Evolutionary conservation across 2,888 invertebrate genomes (phyloP).

Genomic region (Magallana nippona): DNA sequence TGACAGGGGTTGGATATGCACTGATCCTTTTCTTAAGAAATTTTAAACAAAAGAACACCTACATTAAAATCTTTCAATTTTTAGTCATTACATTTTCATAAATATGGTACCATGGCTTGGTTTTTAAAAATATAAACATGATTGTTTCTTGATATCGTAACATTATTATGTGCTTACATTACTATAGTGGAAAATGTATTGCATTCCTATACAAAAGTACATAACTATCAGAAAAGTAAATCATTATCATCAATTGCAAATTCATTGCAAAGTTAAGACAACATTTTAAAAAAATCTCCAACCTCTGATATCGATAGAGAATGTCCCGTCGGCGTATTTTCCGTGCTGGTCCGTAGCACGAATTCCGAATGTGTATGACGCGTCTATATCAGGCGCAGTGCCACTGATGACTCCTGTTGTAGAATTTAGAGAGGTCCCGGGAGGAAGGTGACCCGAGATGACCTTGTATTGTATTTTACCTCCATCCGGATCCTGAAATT

Average conservation of each 20-base stretch:
- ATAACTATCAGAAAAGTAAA: too few relatives aligned
- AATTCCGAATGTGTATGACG: conserved; percentile 62
- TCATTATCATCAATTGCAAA: too few relatives aligned
- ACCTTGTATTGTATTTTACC: conserved; percentile 56
- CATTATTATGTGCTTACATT: too few relatives aligned
- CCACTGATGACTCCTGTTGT: conserved; percentile 57
- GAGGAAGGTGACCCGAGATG: conserved; percentile 64
- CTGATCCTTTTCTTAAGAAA: conserved; percentile 55
- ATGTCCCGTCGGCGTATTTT: conserved; percentile 63
- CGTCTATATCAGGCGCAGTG: conserved; percentile 62
- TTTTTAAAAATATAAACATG: too few relatives aligned
- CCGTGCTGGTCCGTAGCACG: conserved; percentile 62
- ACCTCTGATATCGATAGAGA: conserved; percentile 61
- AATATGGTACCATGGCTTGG: too few relatives aligned
- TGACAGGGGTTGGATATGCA: conserved; percentile 57
- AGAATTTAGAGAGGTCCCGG: conserved; percentile 56
- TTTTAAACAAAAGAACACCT: conserved; percentile 31
- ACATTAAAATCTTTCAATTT: too few relatives aligned
- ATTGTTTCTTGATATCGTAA: too few relatives aligned
- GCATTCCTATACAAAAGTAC: too few relatives aligned
- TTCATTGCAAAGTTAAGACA: too few relatives aligned
- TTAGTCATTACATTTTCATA: too few relatives aligned
- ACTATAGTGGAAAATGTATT: too few relatives aligned
- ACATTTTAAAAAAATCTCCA: not conserved
- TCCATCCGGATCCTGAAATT: conserved; percentile 60